Base-by-base conservation (phyloP, 1,140 invertebrate species). In the Bacillus rossius region DNA sequence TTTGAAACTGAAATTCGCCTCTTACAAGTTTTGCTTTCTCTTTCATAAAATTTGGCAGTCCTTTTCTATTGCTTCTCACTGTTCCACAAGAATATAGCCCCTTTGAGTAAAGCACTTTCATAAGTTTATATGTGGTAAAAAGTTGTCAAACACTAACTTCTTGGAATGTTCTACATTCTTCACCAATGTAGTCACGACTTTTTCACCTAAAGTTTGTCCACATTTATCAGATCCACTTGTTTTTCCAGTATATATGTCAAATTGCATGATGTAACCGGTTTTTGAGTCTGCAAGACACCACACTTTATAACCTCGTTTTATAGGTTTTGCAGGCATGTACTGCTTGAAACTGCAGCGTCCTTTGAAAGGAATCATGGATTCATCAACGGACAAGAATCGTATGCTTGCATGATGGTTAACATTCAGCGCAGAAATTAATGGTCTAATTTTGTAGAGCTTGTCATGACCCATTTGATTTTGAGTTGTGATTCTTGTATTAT, bases 131-230 rank as follows among this genome's bases (percentile, higher is more conserved):
- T 10, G 55, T 61, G 23, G 59, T 51, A 70, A 69, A 54, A 64
- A 59, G 62, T 69, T 67, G 34, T 70, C 67, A 55, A 70, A 74
- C 62, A 64, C 69, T 22, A 52, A 48, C 37, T 68, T 66, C 57
- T 68, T 64, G n/a, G 43, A 7, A 25, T 40, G 13, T 40, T 13
- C 38, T 13, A 40, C 13, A 17, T 45, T 45, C 4, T 5, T 19
- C 8, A 25, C 17, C 10, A 45, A 25, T 20, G 17, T 45, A 5
- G 23, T 45, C 10, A 29, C 22, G 41, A 23, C 23, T 53, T 23
- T 29, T 34, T 20, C 51, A 41, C 34, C 23, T 53, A 45, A 25
- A 20, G 17, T 25, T 25, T 45, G 43, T 45, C 4, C 43, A 45
- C 17, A 19, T 20, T 45, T 45, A 7, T 45, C 43, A 20, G 23